Evolutionary conservation across 2,888 invertebrate genomes (phyloP).

Genomic region (Labia minor): DNA sequence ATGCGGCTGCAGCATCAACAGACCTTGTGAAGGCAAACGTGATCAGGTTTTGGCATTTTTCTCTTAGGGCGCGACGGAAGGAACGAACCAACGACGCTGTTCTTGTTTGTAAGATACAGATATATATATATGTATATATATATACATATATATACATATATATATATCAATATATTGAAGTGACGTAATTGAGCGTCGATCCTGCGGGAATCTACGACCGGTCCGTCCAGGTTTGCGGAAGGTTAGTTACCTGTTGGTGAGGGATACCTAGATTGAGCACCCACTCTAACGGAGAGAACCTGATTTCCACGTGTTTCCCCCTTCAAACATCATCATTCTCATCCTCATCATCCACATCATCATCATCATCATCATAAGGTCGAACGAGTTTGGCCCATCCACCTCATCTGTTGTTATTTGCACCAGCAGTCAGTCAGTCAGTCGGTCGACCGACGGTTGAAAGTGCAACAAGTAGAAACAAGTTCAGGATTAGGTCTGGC

Average conservation of each 20-base stretch:
- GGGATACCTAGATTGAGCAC: constrained; percentile 13
- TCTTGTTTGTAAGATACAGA: neutral
- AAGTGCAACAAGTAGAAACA: neutral
- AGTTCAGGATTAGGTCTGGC: neutral
- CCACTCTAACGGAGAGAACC: constrained; percentile 13
- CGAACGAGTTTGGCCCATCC: constrained; percentile 7
- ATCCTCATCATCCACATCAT: too few species aligned
- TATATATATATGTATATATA: neutral
- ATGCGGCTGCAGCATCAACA: neutral
- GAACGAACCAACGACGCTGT: neutral
- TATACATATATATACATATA: neutral
- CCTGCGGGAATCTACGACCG: constrained; percentile 4
- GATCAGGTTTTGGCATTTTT: constrained; percentile 13
- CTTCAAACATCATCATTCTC: too few species aligned
- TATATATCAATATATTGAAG: neutral
- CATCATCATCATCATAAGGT: neutral
- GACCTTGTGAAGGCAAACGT: constrained; percentile 13
- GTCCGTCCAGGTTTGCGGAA: constrained; percentile 8
- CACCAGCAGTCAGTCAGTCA: constrained; percentile 7
- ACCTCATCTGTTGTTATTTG: neutral
- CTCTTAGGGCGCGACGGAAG: constrained; percentile 13
- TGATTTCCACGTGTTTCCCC: constrained; percentile 7
- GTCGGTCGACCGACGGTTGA: constrained; percentile 1
- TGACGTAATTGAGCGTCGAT: constrained; percentile 13
- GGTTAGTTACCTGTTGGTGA: constrained; percentile 4